A percentile compares a stretch with the other conserved stretches of the same genome.
Evolutionary conservation across 2,113 vertebrate genomes (phyloP).

Genomic region (Lycaon pictus): DNA sequence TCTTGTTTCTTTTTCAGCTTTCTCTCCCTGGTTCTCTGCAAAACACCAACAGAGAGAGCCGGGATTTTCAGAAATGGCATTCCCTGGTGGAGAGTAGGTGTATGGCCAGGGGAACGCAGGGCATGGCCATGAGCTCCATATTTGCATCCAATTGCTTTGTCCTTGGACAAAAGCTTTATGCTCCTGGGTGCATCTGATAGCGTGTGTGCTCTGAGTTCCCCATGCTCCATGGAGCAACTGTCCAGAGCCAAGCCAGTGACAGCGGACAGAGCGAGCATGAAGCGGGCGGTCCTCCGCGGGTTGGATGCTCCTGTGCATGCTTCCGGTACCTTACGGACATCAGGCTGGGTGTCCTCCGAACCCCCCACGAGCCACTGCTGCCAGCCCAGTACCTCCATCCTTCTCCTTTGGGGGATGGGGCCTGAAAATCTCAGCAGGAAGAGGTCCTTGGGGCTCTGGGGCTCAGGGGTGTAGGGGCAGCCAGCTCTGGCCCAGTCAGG

Average conservation of each 20-base stretch:
- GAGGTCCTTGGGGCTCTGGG: neutral
- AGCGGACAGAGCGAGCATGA: neutral
- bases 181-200: neutral
- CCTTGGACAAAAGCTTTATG: neutral
- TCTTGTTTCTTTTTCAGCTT: conserved; percentile 50
- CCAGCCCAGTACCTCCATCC: neutral
- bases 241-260: neutral
- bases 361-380: neutral
- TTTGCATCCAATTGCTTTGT: neutral
- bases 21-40: neutral
- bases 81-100: neutral
- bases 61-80: neutral
- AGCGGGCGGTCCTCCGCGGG: neutral
- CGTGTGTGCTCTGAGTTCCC: no score
- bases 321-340: neutral
- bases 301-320: neutral
- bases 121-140: accelerated
- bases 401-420: neutral
- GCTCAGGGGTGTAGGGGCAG: neutral
- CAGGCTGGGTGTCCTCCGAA: neutral
- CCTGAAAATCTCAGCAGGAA: neutral
- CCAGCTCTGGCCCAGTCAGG: neutral
- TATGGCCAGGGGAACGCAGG: no score
- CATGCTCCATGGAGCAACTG: no score
- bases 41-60: neutral